Evolutionary conservation across 2,797 vertebrate genomes (phyloP), one percentile per base, ranked within the genome.

Genomic region (Rhinogobio ventralis): DNA sequence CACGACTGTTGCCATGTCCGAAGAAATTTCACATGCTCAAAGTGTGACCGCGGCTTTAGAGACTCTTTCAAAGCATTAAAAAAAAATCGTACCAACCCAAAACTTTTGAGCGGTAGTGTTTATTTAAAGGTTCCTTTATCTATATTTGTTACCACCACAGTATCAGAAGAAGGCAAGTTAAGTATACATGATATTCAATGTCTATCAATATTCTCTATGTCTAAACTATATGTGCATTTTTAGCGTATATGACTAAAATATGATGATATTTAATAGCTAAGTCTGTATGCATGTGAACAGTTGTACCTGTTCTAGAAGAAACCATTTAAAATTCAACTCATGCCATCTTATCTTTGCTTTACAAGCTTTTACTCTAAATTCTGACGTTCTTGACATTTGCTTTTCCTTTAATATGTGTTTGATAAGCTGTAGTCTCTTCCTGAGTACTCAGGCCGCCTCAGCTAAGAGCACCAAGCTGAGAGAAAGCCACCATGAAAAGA

Each of bases 381-480:
- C 28, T 67, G 46, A 33, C 13, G 20, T 49, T 82, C 67, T 82
- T 82, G 80, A 82, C 80, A 82, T 82, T 82, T 82, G 68, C 82
- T 55, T 77, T 77, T 67, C 49, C 19, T 67, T 66, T 57, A 25
- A 77, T 77, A 66, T 67, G 82, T 76, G 19, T 66, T 75, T 77
- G 74, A 83, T 75, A 82, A 72, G 68, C 71, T 82, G 68, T 46
- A 64, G 42, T 64, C 69, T 73, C 23, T 17, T 17, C 49, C 51
- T 7, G 25, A 60, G 25, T 60, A 60, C 36, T n/a, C 55, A 51
- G 30, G 49, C 39, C 17, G 5, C 36, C 72, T 45, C 57, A 82
- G 39, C 53, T 25, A 25, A 39, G 51, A 75, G 73, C 2, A 51
- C n/a, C 49, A 45, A 83, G 45, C 55, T 45, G 45, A 67, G 81